Evolutionary conservation across 2,113 vertebrate genomes (phyloP).

Genomic region (Sorex fumeus): DNA sequence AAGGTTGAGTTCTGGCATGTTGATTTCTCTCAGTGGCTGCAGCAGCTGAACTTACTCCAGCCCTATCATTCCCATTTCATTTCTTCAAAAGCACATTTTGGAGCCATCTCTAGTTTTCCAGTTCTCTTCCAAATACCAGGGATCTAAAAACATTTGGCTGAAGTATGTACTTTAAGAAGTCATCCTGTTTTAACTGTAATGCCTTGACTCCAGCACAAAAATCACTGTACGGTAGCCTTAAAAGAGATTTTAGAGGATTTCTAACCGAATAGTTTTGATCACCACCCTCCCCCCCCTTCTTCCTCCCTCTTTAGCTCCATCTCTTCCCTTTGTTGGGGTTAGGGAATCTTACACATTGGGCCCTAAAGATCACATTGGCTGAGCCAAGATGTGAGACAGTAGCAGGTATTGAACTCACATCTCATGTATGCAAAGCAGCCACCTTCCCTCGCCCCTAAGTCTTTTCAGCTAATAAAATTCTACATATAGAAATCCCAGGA

Average conservation of each 20-base stretch:
- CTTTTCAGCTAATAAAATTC: neutral
- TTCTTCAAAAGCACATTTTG: neutral
- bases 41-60: neutral
- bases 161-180: neutral
- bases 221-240: neutral
- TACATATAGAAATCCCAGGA: neutral
- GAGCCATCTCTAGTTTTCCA: neutral
- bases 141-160: neutral
- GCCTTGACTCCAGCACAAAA: neutral
- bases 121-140: neutral
- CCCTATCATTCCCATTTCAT: neutral
- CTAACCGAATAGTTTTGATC: neutral
- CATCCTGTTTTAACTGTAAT: neutral
- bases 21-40: slow-evolving; percentile 28
- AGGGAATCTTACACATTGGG: too few species aligned
- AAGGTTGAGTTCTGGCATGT: neutral
- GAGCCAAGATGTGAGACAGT: too few species aligned
- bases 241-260: neutral
- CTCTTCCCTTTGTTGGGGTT: too few species aligned
- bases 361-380: too few species aligned
- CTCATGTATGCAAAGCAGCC: too few species aligned
- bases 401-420: too few species aligned
- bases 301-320: too few species aligned
- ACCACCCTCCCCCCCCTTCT: neutral
- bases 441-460: too few species aligned